phyloP scores from a whole-genome alignment of 2,888 invertebrate species.

The Gandaritis pyraliata region DNA sequence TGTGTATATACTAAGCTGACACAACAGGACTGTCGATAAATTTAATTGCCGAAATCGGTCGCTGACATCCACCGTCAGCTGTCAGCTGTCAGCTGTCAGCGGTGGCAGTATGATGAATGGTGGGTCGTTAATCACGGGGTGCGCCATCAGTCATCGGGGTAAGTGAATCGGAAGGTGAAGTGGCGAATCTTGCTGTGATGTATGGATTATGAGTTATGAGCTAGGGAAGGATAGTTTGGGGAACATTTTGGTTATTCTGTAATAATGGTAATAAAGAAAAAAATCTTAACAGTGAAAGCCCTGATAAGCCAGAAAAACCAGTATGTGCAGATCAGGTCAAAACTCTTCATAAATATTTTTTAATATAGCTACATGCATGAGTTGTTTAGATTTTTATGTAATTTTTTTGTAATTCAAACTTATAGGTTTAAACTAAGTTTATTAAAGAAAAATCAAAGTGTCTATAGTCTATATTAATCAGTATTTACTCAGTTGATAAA shows the following conservation, averaged over 20 bases:
- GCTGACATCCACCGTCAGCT: slow-evolving; percentile 42
- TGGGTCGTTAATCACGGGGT: slow-evolving; percentile 47
- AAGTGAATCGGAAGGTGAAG: slow-evolving; percentile 47
- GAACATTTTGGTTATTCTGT: background rate
- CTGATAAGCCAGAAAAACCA: background rate
- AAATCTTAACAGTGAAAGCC: too few relatives aligned
- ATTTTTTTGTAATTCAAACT: too few relatives aligned
- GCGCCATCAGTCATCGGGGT: slow-evolving; percentile 46
- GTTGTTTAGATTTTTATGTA: too few relatives aligned
- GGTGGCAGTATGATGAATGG: slow-evolving; percentile 54
- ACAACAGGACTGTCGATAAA: slow-evolving; percentile 40
- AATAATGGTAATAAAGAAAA: too few relatives aligned
- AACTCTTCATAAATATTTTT: too few relatives aligned
- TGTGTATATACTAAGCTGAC: slow-evolving; percentile 29
- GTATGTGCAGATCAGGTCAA: too few relatives aligned
- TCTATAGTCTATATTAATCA: too few relatives aligned
- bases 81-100: slow-evolving; percentile 50
- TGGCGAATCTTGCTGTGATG: slow-evolving; percentile 40
- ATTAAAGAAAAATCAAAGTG: too few relatives aligned
- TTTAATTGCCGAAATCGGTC: slow-evolving; percentile 45
- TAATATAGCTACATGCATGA: too few relatives aligned
- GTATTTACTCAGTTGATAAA: too few relatives aligned
- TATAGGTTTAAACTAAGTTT: too few relatives aligned
- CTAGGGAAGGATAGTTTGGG: slow-evolving; percentile 14
- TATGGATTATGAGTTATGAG: slow-evolving; percentile 32